These are phyloP conservation scores for Batillaria attramentaria DNA, from an alignment of 1,140 invertebrate species.

Conservation along the genomic window DNA sequence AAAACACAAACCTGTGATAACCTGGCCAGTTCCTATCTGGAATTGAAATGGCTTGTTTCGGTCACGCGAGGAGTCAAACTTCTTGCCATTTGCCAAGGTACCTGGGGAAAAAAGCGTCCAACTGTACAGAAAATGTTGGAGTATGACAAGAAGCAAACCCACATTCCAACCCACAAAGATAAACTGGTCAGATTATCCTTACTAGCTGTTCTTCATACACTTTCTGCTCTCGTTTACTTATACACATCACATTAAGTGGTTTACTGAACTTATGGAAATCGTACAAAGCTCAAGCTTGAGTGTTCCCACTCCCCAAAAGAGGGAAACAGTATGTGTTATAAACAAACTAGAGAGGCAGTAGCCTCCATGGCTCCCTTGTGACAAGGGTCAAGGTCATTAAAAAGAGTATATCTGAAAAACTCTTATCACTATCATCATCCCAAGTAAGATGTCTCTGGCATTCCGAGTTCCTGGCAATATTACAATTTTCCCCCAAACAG, in stretches of 20 bases:
- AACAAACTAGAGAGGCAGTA: no score
- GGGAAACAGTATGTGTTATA: no score
- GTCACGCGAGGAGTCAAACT: conserved; percentile 68
- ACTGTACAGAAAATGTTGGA: neutral
- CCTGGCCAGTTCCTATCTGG: conserved; percentile 62
- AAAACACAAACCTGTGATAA: conserved; percentile 61
- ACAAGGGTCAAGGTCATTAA: no score
- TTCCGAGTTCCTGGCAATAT: no score
- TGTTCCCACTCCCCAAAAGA: no score
- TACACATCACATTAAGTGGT: neutral
- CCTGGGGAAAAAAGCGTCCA: conserved; percentile 47
- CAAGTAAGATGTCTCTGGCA: no score
- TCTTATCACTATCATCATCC: no score
- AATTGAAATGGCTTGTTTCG: conserved; percentile 64
- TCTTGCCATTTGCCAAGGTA: conserved; percentile 60
- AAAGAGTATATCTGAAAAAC: no score
- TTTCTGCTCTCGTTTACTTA: neutral
- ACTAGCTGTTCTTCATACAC: neutral
- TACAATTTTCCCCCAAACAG: no score
- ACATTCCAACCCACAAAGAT: neutral
- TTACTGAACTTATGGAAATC: neutral
- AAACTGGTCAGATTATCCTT: neutral
- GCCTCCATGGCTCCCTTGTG: no score
- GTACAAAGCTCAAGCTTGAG: no score
- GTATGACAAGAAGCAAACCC: neutral